Conservation (phyloP, 2,888 invertebrate species). For the Netelia melanura region DNA sequence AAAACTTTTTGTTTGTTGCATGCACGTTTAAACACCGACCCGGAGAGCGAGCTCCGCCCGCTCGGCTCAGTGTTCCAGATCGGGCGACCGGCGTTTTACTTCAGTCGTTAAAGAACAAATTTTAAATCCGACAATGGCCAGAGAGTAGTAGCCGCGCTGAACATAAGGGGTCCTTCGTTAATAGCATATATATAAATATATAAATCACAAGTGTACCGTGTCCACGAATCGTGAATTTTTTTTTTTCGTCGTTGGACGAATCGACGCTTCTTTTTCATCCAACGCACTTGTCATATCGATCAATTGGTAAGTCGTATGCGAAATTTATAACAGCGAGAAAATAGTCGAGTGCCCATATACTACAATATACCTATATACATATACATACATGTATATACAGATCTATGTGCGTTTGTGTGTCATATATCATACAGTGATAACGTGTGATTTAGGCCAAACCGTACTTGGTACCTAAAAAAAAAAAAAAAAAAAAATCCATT, state of each 20-base stretch:
- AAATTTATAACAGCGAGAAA: constrained; percentile 25
- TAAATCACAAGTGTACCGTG: constrained; percentile 47
- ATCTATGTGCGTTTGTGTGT: not conserved
- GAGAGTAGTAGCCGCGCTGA: constrained; percentile 74
- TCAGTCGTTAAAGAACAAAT: constrained; percentile 9
- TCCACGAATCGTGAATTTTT: constrained; percentile 34
- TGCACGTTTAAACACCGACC: constrained; percentile 35
- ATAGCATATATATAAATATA: not conserved
- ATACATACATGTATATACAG: not conserved
- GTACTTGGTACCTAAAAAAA: not conserved
- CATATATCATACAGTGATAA: not conserved
- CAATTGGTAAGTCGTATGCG: constrained; percentile 61
- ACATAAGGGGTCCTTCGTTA: constrained; percentile 53
- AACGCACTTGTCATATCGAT: not conserved
- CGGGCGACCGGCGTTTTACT: constrained; percentile 31
- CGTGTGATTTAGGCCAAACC: not conserved
- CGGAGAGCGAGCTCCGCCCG: constrained; percentile 59
- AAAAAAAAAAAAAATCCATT: not conserved
- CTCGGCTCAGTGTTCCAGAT: constrained; percentile 52
- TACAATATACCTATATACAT: not conserved
- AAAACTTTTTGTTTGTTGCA: constrained; percentile 37
- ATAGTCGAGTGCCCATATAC: constrained; percentile 19
- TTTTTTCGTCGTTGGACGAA: constrained; percentile 19
- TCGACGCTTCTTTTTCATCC: constrained; percentile 2
- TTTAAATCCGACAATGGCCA: constrained; percentile 74